Percentiles rank a stretch among this genome's conserved stretches.
phyloP scores from a whole-genome alignment of 2,888 invertebrate genomes.

The Mythimna lalbum region DNA sequence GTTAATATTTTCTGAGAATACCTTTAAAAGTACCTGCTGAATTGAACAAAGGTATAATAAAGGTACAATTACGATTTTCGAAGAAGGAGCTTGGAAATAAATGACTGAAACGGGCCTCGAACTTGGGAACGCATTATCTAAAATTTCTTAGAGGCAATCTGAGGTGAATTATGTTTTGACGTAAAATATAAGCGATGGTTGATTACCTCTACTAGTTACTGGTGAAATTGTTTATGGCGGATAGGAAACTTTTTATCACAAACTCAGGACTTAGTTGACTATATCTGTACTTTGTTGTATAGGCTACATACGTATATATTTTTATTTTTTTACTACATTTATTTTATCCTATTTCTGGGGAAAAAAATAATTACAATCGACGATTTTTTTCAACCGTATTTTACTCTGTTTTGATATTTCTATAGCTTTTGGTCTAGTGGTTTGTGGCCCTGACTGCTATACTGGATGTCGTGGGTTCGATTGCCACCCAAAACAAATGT shows the following conservation, averaged over 20 bases:
- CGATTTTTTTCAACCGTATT: too few species aligned
- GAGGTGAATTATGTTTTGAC: constrained; percentile 61
- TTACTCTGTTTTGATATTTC: too few species aligned
- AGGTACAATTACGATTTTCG: constrained; percentile 51
- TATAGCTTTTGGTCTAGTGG: too few species aligned
- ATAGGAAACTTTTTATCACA: background rate
- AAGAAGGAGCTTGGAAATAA: constrained; percentile 69
- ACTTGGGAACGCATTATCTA: constrained; percentile 75
- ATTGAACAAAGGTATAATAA: constrained; percentile 55
- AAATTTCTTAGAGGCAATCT: constrained; percentile 78
- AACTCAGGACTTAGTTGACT: background rate
- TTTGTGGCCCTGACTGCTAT: too few species aligned
- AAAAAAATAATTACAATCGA: too few species aligned
- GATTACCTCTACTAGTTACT: constrained; percentile 2
- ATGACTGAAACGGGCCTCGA: constrained; percentile 67
- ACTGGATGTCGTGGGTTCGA: too few species aligned
- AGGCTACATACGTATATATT: background rate
- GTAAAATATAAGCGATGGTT: constrained; percentile 54
- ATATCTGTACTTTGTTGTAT: background rate
- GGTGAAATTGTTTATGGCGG: constrained; percentile 2
- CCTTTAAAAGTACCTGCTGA: constrained; percentile 41
- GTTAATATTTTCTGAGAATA: constrained; percentile 51
- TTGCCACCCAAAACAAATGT: too few species aligned
- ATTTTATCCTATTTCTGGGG: too few species aligned
- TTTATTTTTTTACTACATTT: too few species aligned